A percentile compares a stretch with the other conserved stretches of the same genome.
Conservation (phyloP, 2,113 vertebrate species). For the Carassius carassius region DNA sequence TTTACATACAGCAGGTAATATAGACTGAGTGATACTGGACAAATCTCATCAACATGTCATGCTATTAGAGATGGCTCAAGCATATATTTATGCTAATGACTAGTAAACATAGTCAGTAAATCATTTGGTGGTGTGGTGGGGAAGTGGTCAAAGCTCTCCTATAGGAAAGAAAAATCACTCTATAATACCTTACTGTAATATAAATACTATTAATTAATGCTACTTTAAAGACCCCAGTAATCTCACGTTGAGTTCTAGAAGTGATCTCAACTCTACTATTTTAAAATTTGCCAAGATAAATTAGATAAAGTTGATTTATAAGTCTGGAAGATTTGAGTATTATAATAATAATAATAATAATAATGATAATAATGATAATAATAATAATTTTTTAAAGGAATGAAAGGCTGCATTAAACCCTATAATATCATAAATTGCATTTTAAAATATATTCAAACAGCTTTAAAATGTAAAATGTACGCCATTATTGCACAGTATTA, state of each 20-base stretch:
- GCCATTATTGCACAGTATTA: too few species aligned
- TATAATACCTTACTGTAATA: background rate
- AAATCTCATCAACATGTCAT: constrained; percentile 10
- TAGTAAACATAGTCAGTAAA: background rate
- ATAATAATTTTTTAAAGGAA: too few species aligned
- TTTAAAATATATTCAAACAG: too few species aligned
- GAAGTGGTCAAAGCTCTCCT: background rate
- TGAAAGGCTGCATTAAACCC: too few species aligned
- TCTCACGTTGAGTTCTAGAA: background rate
- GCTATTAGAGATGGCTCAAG: background rate
- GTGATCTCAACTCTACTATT: background rate
- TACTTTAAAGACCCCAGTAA: background rate
- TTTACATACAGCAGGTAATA: background rate
- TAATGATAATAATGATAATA: background rate
- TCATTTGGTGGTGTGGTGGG: background rate
- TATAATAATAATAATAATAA: background rate
- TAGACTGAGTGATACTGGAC: background rate
- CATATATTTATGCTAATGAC: constrained; percentile 9
- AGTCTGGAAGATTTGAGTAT: background rate
- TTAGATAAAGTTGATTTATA: background rate
- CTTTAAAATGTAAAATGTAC: too few species aligned
- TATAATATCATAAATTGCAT: too few species aligned
- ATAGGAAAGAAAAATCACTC: background rate
- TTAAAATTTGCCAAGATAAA: background rate
- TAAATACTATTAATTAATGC: background rate